These are phyloP conservation scores for Psephotus haematonotus DNA, from an alignment of 2,113 vertebrate genomes.

Conservation along the genomic window DNA sequence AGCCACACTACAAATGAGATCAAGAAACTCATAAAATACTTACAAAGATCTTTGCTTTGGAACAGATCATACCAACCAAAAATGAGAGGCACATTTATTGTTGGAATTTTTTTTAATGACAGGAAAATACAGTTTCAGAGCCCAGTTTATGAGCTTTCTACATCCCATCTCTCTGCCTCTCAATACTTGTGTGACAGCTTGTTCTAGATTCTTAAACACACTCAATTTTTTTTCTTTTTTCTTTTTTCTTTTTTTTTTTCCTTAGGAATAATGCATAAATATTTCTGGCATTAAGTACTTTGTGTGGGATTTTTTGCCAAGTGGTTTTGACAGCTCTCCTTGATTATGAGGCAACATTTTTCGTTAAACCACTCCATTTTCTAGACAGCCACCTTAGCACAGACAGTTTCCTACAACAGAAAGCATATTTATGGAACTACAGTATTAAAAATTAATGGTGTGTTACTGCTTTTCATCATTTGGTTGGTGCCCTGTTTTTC, in stretches of 20 bases:
- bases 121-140: not conserved
- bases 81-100: not conserved
- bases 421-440: not conserved
- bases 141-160: not conserved
- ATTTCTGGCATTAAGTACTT: not conserved
- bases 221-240: not conserved
- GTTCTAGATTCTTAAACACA: not conserved
- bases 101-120: not conserved
- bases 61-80: accelerated
- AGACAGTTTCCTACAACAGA: not conserved
- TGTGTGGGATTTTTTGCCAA: not conserved
- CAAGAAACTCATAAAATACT: not conserved
- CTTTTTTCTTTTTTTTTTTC: not conserved
- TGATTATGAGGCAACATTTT: conserved; percentile 16
- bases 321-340: conserved; percentile 12
- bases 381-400: not conserved
- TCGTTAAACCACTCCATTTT: conserved; percentile 23
- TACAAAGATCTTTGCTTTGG: not conserved
- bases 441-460: not conserved
- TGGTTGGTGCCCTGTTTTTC: not conserved
- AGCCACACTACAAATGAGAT: not conserved
- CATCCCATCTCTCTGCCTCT: not conserved
- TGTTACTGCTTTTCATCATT: not conserved
- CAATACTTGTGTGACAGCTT: not conserved
- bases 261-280: not conserved